Percentiles rank a stretch among this genome's conserved stretches.
phyloP scores from a whole-genome alignment of 2,113 vertebrate genomes.

The Delphinus delphis region DNA sequence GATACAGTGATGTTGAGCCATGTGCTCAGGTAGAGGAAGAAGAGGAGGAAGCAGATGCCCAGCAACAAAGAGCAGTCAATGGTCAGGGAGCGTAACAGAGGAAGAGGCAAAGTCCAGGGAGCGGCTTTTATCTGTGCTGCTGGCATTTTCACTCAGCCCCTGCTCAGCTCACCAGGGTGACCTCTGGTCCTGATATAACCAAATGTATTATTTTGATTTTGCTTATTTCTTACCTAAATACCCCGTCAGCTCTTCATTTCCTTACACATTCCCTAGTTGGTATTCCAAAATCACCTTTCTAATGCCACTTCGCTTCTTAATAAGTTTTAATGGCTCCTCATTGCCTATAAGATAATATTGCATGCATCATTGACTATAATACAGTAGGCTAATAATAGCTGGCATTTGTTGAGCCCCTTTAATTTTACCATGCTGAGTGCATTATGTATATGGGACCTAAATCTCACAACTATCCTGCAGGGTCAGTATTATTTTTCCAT shows the following conservation, averaged over 20 bases:
- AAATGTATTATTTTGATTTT: background rate
- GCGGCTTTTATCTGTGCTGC: background rate
- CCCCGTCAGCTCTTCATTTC: conserved; percentile 33
- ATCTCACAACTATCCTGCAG: background rate
- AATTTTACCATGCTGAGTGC: background rate
- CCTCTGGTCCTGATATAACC: background rate
- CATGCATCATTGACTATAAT: conserved; percentile 50
- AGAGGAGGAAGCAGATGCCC: background rate
- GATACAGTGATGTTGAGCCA: background rate
- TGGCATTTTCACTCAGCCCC: background rate
- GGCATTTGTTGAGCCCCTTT: conserved; percentile 42
- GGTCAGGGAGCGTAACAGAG: background rate
- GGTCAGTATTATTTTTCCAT: background rate
- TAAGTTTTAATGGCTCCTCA: conserved; percentile 63
- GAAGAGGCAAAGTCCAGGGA: background rate
- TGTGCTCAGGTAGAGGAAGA: background rate
- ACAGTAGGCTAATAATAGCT: conserved; percentile 61
- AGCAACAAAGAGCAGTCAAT: too few relatives aligned
- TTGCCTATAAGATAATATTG: conserved; percentile 65
- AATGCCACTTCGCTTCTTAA: conserved; percentile 57
- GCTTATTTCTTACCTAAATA: conserved; percentile 14
- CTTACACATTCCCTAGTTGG: background rate
- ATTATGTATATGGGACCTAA: background rate
- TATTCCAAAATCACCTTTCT: conserved; percentile 51
- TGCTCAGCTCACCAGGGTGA: background rate